Percentiles rank a stretch among this genome's conserved stretches.
These are phyloP conservation scores for Zaprionus lachaisei DNA, from an alignment of 1,140 invertebrate genomes.

Conservation along the genomic window DNA sequence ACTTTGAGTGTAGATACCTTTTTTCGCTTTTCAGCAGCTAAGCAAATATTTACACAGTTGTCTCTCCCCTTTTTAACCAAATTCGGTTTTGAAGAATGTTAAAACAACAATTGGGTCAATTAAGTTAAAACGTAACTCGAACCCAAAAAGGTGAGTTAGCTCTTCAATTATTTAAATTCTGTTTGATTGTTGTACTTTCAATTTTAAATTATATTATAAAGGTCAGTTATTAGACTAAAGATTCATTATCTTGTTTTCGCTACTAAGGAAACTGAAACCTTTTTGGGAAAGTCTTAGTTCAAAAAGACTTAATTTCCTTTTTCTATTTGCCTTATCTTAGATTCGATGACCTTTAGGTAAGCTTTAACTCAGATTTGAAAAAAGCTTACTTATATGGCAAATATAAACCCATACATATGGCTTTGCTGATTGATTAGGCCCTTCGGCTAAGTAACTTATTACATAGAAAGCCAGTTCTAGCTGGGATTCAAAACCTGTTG, in stretches of 20 bases:
- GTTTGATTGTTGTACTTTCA: neutral
- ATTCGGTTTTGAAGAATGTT: neutral
- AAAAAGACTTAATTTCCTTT: neutral
- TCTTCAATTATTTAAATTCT: conserved; percentile 1
- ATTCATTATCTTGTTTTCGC: neutral
- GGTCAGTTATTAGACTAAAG: neutral
- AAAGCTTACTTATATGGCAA: neutral
- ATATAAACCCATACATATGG: neutral
- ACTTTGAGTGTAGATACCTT: neutral
- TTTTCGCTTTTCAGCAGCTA: conserved; percentile 4
- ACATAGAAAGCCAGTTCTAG: neutral
- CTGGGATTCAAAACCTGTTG: conserved; percentile 39
- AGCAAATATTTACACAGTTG: conserved; percentile 65
- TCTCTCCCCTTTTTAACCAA: neutral
- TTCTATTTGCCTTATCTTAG: neutral
- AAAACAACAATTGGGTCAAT: conserved; percentile 10
- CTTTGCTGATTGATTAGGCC: neutral
- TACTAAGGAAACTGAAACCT: neutral
- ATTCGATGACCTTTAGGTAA: neutral
- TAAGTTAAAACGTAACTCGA: neutral
- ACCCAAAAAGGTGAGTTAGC: neutral
- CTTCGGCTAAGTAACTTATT: neutral
- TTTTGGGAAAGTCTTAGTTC: neutral
- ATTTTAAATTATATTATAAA: conserved; percentile 1
- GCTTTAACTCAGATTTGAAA: neutral